These are phyloP conservation scores for Agriotes lineatus DNA, from an alignment of 2,888 invertebrate genomes.

Conservation along the genomic window DNA sequence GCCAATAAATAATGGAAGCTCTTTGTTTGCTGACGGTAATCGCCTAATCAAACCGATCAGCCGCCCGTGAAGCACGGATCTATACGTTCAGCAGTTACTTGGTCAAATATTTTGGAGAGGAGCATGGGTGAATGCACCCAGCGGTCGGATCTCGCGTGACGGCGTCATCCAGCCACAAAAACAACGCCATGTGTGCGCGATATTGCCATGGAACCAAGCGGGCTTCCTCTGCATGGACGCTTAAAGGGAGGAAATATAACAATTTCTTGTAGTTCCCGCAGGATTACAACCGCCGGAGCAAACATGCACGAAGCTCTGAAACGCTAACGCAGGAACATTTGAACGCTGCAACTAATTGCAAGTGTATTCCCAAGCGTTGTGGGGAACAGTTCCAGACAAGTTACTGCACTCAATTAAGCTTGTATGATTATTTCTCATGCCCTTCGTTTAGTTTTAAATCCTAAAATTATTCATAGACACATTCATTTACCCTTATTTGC, in stretches of 20 bases:
- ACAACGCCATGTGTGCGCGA: conserved; percentile 4
- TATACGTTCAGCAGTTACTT: conserved; percentile 2
- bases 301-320: too few species aligned
- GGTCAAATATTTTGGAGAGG: conserved; percentile 23
- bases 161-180: conserved; percentile 1
- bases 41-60: conserved; percentile 38
- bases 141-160: not conserved
- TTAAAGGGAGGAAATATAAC: not conserved
- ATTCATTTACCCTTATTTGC: too few species aligned
- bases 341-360: too few species aligned
- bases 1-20: not conserved
- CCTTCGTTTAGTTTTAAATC: too few species aligned
- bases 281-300: too few species aligned
- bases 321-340: too few species aligned
- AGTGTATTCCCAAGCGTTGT: too few species aligned
- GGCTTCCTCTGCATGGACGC: not conserved
- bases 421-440: too few species aligned
- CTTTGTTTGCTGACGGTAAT: conserved; percentile 18
- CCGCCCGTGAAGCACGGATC: conserved; percentile 13
- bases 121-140: conserved; percentile 35
- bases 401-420: too few species aligned
- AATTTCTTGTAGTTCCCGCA: too few species aligned
- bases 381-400: too few species aligned
- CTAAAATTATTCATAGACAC: too few species aligned
- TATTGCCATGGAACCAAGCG: not conserved